Percentiles rank a stretch among this genome's conserved stretches.
Evolutionary conservation across 2,113 vertebrate species (phyloP).

Genomic region (Rhineura floridana): DNA sequence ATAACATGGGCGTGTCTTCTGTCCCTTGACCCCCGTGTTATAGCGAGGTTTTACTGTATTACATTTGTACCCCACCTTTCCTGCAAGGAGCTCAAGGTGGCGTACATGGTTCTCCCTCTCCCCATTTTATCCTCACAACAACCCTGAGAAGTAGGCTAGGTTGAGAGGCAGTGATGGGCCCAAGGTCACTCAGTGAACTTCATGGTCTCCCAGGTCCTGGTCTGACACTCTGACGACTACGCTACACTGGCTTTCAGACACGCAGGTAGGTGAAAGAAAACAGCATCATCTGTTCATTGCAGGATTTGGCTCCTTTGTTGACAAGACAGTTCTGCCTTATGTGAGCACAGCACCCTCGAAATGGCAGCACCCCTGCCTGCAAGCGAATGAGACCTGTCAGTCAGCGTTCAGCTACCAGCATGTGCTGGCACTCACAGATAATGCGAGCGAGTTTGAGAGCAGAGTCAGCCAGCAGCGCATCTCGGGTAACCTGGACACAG

Average conservation of each 20-base stretch:
- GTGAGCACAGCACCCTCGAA: constrained; percentile 73
- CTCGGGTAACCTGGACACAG: constrained; percentile 81
- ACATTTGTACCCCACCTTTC: too few species aligned
- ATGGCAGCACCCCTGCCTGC: constrained; percentile 74
- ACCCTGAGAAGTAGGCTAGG: background rate
- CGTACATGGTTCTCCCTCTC: too few species aligned
- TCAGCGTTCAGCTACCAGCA: constrained; percentile 79
- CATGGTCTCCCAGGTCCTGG: too few species aligned
- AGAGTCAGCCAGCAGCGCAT: constrained; percentile 78
- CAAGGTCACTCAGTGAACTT: too few species aligned
- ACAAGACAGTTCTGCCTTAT: constrained; percentile 81
- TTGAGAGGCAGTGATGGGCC: background rate
- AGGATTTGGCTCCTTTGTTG: constrained; percentile 87
- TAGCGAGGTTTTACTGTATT: too few species aligned
- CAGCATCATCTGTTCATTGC: background rate
- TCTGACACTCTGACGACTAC: too few species aligned
- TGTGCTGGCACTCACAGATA: constrained; percentile 72
- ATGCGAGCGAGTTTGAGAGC: constrained; percentile 69
- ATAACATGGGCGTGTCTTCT: too few species aligned
- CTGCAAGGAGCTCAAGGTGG: too few species aligned
- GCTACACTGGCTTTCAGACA: too few species aligned
- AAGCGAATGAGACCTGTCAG: constrained; percentile 70
- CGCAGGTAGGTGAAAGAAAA: background rate
- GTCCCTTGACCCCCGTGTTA: too few species aligned
- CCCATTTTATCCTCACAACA: too few species aligned